Base-by-base conservation (phyloP, 2,888 invertebrate species). In the Conchocele bisecta region DNA sequence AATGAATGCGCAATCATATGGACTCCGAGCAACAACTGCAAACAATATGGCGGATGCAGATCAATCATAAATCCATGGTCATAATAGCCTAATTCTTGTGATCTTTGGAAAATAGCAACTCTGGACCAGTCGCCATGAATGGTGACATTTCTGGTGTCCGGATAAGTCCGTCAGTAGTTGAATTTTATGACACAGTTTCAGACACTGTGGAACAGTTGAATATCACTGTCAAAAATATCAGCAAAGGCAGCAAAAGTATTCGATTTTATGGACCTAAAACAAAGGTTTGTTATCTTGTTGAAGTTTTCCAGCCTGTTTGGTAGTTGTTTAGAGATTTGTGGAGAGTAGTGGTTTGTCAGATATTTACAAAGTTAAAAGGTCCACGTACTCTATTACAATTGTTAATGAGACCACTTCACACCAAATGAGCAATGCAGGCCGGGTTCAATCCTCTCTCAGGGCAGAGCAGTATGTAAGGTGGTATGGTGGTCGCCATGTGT, bases 231-330 rank as follows among this genome's bases (percentile, higher is more conserved):
- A 87, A 88, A 82, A 91, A 91, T 77, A 85, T 89, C 31, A 85
- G 88, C 75, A 89, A 84, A 76, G 76, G 81, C 13, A 87, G 88
- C 81, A 87, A 87, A 79, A 86, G 80, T 51, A 88, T 91, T 41
- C 80, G 91, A 35, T 89, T 85, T 69, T 90, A 89, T 82, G 87
- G 85, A 35, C 90, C 91, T 17, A 88, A 90, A 78, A 84, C 84
- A 57, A 87, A 89, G 84, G 90, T 90, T 57, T 56, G 20, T 22
- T 7, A 31, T n/a, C n/a, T n/a, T n/a, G n/a, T n/a, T n/a, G n/a
- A n/a, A n/a, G n/a, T n/a, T n/a, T n/a, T n/a, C n/a, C n/a, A n/a
- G n/a, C n/a, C n/a, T n/a, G n/a, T n/a, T n/a, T n/a, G n/a, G n/a
- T n/a, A n/a, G n/a, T n/a, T n/a, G n/a, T n/a, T n/a, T n/a, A n/a